A percentile compares a stretch with the other conserved stretches of the same genome.
phyloP scores from a whole-genome alignment of 2,888 invertebrate genomes.

The Cryptocheilus praepositus region DNA sequence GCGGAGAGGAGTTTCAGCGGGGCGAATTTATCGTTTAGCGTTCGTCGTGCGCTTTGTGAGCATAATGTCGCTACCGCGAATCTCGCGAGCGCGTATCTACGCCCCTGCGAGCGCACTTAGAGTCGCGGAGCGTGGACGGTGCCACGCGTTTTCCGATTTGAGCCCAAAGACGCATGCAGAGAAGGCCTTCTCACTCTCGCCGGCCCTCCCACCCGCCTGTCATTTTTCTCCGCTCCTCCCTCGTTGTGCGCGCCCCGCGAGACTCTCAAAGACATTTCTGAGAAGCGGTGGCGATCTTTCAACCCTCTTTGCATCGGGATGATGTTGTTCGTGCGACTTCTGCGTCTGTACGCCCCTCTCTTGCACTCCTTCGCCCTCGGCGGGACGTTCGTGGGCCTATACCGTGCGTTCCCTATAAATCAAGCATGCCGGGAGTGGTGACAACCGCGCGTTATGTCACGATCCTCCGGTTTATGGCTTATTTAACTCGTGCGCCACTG shows the following conservation, averaged over 20 bases:
- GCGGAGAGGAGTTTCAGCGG: too few relatives aligned
- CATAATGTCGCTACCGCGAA: too few relatives aligned
- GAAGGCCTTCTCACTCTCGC: slow-evolving; percentile 24
- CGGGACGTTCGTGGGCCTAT: slow-evolving; percentile 5
- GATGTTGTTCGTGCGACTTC: slow-evolving; percentile 34
- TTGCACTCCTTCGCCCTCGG: slow-evolving; percentile 13
- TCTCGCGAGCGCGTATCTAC: slow-evolving; percentile 28
- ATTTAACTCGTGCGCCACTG: slow-evolving; percentile 52
- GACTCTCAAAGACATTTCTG: slow-evolving; percentile 51
- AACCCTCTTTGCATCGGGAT: slow-evolving; percentile 45
- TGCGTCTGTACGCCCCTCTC: slow-evolving; percentile 17
- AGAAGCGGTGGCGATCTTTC: slow-evolving; percentile 50
- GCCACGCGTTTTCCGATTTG: slow-evolving; percentile 56
- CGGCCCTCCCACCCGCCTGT: slow-evolving; percentile 12
- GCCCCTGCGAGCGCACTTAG: slow-evolving; percentile 34
- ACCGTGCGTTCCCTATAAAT: slow-evolving; percentile 55
- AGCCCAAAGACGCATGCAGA: slow-evolving; percentile 56
- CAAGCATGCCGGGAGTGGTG: slow-evolving; percentile 57
- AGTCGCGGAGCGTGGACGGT: slow-evolving; percentile 44
- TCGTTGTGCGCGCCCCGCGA: slow-evolving; percentile 19
- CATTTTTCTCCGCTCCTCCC: slow-evolving; percentile 30
- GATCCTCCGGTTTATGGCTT: slow-evolving; percentile 55
- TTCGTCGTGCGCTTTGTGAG: too few relatives aligned
- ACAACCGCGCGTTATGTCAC: slow-evolving; percentile 59
- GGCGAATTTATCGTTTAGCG: too few relatives aligned